Evolutionary conservation across 2,113 vertebrate genomes (phyloP).

Genomic region (Irena cyanogastra): DNA sequence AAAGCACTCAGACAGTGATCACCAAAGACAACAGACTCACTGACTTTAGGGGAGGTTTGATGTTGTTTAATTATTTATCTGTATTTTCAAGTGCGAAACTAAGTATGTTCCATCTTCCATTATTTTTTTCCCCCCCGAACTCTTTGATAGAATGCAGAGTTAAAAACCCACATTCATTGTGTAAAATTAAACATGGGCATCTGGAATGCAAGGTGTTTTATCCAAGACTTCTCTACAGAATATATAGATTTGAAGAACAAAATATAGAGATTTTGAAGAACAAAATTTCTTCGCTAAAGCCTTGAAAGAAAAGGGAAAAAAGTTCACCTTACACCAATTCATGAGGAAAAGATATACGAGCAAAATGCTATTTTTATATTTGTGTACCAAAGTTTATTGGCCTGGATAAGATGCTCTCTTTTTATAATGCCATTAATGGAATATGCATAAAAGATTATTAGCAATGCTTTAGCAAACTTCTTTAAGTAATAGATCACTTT

Average conservation of each 20-base stretch:
- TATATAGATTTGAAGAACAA: neutral
- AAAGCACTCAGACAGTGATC: neutral
- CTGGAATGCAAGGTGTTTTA: neutral
- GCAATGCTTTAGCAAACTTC: neutral
- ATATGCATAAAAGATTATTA: neutral
- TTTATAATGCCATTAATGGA: neutral
- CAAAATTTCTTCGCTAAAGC: neutral
- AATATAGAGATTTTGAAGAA: neutral
- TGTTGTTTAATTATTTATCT: neutral
- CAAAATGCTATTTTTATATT: neutral
- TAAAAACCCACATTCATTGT: neutral
- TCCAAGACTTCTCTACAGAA: neutral
- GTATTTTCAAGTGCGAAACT: neutral
- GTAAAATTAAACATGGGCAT: neutral
- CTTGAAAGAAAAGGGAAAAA: neutral
- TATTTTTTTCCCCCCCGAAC: fast-evolving
- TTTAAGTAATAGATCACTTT: neutral
- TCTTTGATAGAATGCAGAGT: neutral
- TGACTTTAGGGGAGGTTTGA: neutral
- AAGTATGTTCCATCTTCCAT: neutral
- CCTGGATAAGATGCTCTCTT: neutral
- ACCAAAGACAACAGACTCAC: neutral
- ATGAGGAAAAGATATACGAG: neutral
- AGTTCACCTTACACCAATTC: neutral
- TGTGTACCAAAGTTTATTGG: neutral